Evolutionary conservation across 2,113 vertebrate species (phyloP), one percentile per base, ranked within the genome.

Genomic region (Rafetus swinhoei): DNA sequence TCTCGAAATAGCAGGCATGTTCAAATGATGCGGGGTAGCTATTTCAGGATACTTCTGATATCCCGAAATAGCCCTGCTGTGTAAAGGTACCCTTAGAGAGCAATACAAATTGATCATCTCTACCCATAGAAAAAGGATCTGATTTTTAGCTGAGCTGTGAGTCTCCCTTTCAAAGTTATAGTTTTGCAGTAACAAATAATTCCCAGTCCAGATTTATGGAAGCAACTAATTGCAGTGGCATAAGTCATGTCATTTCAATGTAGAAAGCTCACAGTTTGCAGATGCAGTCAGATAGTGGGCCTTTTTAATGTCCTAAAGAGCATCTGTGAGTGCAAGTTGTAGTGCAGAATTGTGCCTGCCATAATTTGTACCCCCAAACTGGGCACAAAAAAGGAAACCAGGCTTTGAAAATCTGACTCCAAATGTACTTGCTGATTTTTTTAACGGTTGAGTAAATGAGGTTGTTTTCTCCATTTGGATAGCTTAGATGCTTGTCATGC

Each of bases 121-220:
- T 69, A 32, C 15, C 13, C n/a, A 2, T 0, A 56, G 79, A 89
- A 9, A 39, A 81, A 95, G 85, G 83, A 22, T 39, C 45, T 60
- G 19, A 18, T 65, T 72, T 88, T 88, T 60, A 90, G 39, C 60
- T 86, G 54, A 45, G 9, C 35, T 16, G 12, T 24, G 10, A 10
- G 10, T 91, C 19, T 60, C 0, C 0, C 59, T 88, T 79, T 85
- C 76, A 1, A 0, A n/a, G n/a, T 16, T 54, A 9, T 35, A 1
- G 0, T 35, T 55, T n/a, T 24, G 80, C 0, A 0, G 12, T 39
- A 21, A 76, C 19, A 22, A 39, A 76, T 45, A 76, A 76, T 76
- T 76, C n/a, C 72, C 19, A 45, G 39, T 76, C 72, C 35, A 45
- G 6, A 24, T 45, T 76, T 76, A 76, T 13, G 39, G 35, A 24